Base-by-base conservation (phyloP, 1,140 invertebrate genomes). In the Euwallacea fornicatus region DNA sequence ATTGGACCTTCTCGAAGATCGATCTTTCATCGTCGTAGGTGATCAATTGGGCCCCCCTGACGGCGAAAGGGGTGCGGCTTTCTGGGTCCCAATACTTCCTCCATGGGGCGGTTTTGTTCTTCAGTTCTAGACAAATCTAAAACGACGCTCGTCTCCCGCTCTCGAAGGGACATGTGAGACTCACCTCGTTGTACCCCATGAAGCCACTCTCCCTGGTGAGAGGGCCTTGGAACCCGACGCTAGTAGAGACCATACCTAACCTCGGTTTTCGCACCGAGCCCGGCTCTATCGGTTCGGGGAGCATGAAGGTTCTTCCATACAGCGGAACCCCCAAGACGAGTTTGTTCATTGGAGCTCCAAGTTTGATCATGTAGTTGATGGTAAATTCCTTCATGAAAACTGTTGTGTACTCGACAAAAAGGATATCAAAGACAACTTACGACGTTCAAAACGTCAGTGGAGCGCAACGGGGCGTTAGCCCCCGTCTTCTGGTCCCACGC, bases 121-220 rank as follows among this genome's bases (percentile, higher is more conserved):
- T 77, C n/a, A 89, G 70, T 75, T 88, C 86, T 42, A 82, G 71
- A 72, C 89, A 90, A 41, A 90, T 88, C 88, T 89, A 77, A 33
- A 33, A 33, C 21, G 21, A 33, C 21, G 4, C 4, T 33, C 4
- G 21, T 33, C 21, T 33, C 4, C 21, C 21, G 4, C 21, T 33
- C 21, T 33, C 4, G 21, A 33, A 33, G 21, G 1, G 4, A 33
- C 21, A 33, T 33, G 1, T 33, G 21, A 33, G 21, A 33, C 42
- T 61, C 73, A 77, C 77, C 84, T 96, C 93, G 81, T 96, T 95
- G 77, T 94, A 97, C 13, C 93, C 92, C 80, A 95, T 86, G 74
- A 94, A 93, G 0, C 94, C 95, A 76, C 88, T 85, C 80, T 95
- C 90, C n/a, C 84, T 83, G 0, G 93, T 96, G 72, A 86, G 93